These are phyloP conservation scores for Hycleus phaleratus DNA, from an alignment of 1,140 invertebrate genomes.

Conservation along the genomic window DNA sequence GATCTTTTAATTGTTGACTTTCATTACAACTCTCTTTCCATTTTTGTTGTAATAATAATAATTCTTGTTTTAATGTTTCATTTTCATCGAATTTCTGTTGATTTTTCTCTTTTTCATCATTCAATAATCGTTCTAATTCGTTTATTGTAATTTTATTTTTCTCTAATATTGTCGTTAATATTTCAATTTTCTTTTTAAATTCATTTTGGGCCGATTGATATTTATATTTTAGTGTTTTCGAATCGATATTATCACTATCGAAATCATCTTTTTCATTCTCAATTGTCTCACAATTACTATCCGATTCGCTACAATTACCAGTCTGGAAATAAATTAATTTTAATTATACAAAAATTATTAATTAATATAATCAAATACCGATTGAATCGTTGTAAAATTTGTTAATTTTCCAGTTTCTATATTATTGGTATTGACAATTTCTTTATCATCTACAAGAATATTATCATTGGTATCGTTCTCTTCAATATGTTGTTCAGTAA, in stretches of 20 bases:
- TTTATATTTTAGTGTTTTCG: conserved; percentile 38
- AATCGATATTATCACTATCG: conserved; percentile 29
- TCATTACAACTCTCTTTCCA: conserved; percentile 44
- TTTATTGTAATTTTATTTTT: conserved; percentile 39
- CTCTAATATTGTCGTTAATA: conserved; percentile 39
- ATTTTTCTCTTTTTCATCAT: conserved; percentile 41
- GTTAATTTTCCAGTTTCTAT: too few species aligned
- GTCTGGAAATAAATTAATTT: too few species aligned
- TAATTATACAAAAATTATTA: too few species aligned
- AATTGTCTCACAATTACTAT: too few species aligned
- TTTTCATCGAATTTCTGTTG: conserved; percentile 34
- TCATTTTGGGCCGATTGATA: conserved; percentile 37
- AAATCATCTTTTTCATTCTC: conserved; percentile 7
- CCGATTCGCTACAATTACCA: too few species aligned
- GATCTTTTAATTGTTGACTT: conserved; percentile 38
- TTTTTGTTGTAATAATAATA: conserved; percentile 38
- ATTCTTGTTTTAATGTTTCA: conserved; percentile 41
- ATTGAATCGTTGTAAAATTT: too few species aligned
- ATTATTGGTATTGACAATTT: too few species aligned
- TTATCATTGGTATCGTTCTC: too few species aligned
- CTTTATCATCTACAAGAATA: too few species aligned
- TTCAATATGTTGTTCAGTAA: too few species aligned
- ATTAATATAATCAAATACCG: too few species aligned
- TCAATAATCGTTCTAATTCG: conserved; percentile 27
- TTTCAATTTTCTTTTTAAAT: conserved; percentile 39